phyloP scores from a whole-genome alignment of 2,113 vertebrate genomes.

The Pterophyllum scalare region DNA sequence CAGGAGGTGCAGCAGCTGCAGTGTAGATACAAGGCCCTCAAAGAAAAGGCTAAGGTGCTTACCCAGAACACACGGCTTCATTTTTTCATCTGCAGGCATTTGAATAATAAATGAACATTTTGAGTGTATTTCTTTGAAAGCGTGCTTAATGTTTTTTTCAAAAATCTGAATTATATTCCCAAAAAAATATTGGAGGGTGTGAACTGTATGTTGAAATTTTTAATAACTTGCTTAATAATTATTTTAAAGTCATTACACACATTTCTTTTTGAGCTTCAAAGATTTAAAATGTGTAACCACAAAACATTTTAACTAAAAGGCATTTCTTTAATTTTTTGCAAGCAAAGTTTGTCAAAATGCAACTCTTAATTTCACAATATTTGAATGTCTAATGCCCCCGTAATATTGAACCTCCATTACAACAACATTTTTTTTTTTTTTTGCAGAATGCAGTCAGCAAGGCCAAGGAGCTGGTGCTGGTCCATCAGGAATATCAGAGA shows the following conservation, averaged over 20 bases:
- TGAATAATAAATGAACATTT: conserved; percentile 25
- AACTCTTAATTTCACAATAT: not conserved
- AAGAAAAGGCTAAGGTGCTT: conserved; percentile 89
- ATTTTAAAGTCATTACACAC: not conserved
- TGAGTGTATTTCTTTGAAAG: not conserved
- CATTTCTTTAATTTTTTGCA: not conserved
- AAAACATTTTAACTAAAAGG: not conserved
- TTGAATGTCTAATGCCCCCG: not conserved
- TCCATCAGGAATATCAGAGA: conserved; percentile 93
- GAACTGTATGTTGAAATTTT: not conserved
- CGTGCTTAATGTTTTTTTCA: not conserved
- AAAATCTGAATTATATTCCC: not conserved
- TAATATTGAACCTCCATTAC: not conserved
- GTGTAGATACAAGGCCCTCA: conserved; percentile 85
- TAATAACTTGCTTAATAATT: not conserved
- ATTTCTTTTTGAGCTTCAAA: not conserved
- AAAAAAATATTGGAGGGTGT: not conserved
- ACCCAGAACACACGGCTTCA: not conserved
- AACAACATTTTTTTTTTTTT: conserved; percentile 31
- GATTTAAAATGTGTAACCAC: not conserved
- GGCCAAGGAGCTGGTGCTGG: conserved; percentile 87
- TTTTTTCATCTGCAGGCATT: conserved; percentile 12
- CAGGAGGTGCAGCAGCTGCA: conserved; percentile 93
- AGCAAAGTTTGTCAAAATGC: not conserved
- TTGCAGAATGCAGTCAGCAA: conserved; percentile 87